phyloP scores from a whole-genome alignment of 2,113 vertebrate species.

The Rhodinocichla rosea region DNA sequence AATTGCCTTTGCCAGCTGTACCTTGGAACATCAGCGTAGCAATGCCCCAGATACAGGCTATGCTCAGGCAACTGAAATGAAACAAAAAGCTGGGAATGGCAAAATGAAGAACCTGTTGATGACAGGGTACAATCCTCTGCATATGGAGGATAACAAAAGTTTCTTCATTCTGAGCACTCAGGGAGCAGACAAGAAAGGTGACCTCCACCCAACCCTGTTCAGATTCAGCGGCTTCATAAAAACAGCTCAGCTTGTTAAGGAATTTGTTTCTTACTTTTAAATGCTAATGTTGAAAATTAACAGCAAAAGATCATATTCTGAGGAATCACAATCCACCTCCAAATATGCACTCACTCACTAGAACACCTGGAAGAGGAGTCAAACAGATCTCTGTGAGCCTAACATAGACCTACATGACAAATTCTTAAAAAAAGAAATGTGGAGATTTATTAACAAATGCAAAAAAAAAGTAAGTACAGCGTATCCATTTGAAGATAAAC shows the following conservation, averaged over 20 bases:
- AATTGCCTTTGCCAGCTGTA: background rate
- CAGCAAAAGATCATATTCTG: background rate
- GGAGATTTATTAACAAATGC: background rate
- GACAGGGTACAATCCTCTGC: accelerated
- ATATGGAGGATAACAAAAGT: background rate
- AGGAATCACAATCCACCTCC: background rate
- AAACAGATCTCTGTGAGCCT: background rate
- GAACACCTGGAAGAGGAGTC: background rate
- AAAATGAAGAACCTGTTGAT: background rate
- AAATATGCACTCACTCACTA: accelerated
- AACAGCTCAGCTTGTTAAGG: background rate
- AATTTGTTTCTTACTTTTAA: background rate
- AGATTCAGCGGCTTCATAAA: background rate
- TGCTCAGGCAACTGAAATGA: background rate
- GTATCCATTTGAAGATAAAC: background rate
- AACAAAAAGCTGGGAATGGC: background rate
- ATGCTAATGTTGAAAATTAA: background rate
- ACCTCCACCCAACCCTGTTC: background rate
- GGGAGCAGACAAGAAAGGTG: background rate
- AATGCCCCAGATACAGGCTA: background rate
- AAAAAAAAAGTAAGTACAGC: background rate
- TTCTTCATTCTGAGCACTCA: background rate
- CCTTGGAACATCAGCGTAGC: background rate
- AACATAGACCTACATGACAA: accelerated
- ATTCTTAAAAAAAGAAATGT: background rate